A percentile compares a stretch with the other conserved stretches of the same genome.
Evolutionary conservation across 2,113 vertebrate genomes (phyloP).

Genomic region (Parus major): DNA sequence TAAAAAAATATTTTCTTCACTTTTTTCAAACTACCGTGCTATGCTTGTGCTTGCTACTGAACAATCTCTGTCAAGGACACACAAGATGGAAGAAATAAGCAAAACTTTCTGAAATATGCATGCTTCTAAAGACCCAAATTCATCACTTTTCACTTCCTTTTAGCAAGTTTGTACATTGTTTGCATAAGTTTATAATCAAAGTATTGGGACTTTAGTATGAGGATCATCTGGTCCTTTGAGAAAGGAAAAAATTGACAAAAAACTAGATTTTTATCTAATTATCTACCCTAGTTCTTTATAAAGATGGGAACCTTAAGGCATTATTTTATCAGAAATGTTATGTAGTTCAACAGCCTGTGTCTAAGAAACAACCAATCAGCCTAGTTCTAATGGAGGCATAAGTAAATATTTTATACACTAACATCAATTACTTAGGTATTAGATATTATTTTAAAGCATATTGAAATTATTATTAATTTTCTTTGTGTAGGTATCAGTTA

Average conservation of each 20-base stretch:
- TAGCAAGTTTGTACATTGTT: not conserved
- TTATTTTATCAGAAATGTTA: not conserved
- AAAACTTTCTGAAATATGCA: not conserved
- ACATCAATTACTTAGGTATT: not conserved
- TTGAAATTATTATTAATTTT: not conserved
- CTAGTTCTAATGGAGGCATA: not conserved
- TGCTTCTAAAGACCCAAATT: not conserved
- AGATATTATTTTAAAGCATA: not conserved
- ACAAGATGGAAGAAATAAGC: not conserved
- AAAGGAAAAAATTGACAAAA: not conserved
- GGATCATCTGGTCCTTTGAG: not conserved
- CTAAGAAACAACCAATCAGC: not conserved
- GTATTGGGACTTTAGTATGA: not conserved
- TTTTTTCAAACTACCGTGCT: not conserved
- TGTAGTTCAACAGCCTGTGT: not conserved
- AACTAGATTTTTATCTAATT: not conserved
- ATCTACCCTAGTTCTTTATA: not conserved
- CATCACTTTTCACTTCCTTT: not conserved
- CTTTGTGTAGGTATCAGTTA: not conserved
- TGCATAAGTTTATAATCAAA: not conserved
- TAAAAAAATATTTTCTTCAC: not conserved
- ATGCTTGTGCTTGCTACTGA: not conserved
- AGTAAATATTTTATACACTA: not conserved
- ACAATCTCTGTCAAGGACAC: not conserved
- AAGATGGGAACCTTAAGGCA: not conserved